Evolutionary conservation across 2,797 vertebrate genomes (phyloP).

Genomic region (Babyrousa celebensis): DNA sequence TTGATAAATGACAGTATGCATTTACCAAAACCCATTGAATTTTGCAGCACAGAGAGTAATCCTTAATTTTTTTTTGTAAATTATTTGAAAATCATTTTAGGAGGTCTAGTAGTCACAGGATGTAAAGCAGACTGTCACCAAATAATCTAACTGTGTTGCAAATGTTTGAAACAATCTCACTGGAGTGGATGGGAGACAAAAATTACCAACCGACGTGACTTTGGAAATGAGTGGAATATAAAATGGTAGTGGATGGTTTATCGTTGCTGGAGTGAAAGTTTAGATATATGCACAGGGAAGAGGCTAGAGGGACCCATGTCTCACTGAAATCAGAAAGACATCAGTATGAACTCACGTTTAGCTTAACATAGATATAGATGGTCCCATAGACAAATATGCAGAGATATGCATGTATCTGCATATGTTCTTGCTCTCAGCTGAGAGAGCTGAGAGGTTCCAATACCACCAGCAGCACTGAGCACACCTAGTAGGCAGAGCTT

Average conservation of each 20-base stretch:
- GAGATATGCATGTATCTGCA: background rate
- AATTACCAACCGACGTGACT: background rate
- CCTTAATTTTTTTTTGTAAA: background rate
- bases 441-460: background rate
- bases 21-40: background rate
- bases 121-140: background rate
- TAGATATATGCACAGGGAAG: background rate
- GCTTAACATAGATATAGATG: background rate
- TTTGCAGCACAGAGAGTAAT: background rate
- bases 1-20: background rate
- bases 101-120: background rate
- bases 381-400: background rate
- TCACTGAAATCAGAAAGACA: background rate
- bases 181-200: background rate
- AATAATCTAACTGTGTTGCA: background rate
- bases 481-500: background rate
- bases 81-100: slow-evolving; percentile 19
- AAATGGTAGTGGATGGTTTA: slow-evolving; percentile 18
- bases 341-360: background rate
- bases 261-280: background rate
- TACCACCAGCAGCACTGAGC: background rate
- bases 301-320: background rate
- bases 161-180: background rate
- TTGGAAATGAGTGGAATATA: background rate
- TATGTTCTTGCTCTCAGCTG: background rate